A percentile compares a stretch with the other conserved stretches of the same genome.
Evolutionary conservation across 2,888 invertebrate genomes (phyloP).

Genomic region (Scotopteryx bipunctaria): DNA sequence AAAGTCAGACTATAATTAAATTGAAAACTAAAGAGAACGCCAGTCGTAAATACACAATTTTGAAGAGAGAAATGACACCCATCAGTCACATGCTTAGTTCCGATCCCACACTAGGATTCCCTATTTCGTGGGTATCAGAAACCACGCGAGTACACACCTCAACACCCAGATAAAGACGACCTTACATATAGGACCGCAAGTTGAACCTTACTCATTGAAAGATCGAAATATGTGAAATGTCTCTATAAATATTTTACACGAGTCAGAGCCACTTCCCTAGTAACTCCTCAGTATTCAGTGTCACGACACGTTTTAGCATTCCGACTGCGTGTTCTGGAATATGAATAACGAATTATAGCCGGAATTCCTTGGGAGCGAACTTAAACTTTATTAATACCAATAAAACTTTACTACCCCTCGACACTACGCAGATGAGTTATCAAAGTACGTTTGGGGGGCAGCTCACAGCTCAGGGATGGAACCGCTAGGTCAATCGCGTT

Average conservation of each 20-base stretch:
- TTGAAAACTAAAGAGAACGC: too few species aligned
- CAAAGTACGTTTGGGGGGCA: conserved; percentile 27
- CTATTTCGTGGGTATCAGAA: too few species aligned
- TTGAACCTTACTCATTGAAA: too few species aligned
- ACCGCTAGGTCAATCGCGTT: conserved; percentile 3
- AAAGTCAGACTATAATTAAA: too few species aligned
- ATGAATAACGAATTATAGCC: conserved; percentile 58
- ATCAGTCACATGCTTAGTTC: too few species aligned
- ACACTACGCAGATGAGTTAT: conserved; percentile 38
- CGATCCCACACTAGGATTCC: too few species aligned
- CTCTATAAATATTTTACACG: not conserved
- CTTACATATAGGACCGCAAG: too few species aligned
- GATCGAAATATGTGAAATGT: not conserved
- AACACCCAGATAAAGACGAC: too few species aligned
- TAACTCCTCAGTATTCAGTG: conserved; percentile 10
- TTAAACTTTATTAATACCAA: conserved; percentile 48
- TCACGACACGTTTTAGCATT: conserved; percentile 48
- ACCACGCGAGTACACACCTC: too few species aligned
- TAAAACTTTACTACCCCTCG: conserved; percentile 40
- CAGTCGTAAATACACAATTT: too few species aligned
- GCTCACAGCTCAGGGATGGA: not conserved
- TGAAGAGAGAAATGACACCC: too few species aligned
- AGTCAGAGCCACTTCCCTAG: conserved; percentile 1
- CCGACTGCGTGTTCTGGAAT: conserved; percentile 54
- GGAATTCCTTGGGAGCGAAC: conserved; percentile 36